A percentile compares a stretch with the other conserved stretches of the same genome.
Evolutionary conservation across 1,140 invertebrate species (phyloP).

Genomic region (Idris sp.): DNA sequence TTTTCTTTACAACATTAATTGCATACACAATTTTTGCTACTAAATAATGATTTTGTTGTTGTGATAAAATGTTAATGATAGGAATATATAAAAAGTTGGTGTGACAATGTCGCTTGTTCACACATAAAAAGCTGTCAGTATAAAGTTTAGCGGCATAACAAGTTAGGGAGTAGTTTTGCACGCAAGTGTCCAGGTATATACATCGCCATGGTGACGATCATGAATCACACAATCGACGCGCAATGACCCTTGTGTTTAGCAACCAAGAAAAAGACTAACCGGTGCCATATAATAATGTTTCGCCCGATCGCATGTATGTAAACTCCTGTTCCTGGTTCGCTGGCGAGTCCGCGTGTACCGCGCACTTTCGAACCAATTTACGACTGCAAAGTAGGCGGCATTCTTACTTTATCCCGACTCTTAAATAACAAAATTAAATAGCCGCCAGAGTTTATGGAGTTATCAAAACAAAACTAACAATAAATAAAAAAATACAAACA

Average conservation of each 20-base stretch:
- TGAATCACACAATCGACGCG: slow-evolving; percentile 71
- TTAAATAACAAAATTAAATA: slow-evolving; percentile 19
- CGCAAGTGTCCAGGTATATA: slow-evolving; percentile 34
- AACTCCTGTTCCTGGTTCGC: slow-evolving; percentile 31
- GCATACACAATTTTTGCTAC: no score
- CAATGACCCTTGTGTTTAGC: slow-evolving; percentile 65
- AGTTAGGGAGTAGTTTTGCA: slow-evolving; percentile 10
- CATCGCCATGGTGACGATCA: slow-evolving; percentile 65
- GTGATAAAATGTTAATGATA: no score
- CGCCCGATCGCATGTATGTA: slow-evolving; percentile 32
- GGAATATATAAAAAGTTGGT: slow-evolving; percentile 16
- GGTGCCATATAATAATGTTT: slow-evolving; percentile 68
- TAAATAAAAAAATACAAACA: no score
- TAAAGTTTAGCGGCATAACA: slow-evolving; percentile 46
- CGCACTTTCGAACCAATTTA: slow-evolving; percentile 36
- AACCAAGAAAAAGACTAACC: slow-evolving; percentile 62
- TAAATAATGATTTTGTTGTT: no score
- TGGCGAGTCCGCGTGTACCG: slow-evolving; percentile 23
- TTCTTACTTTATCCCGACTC: slow-evolving; percentile 33
- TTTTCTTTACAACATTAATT: no score
- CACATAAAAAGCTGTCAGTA: slow-evolving; percentile 41
- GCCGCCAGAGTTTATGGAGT: background rate
- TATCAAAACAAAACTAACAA: no score
- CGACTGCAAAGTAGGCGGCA: slow-evolving; percentile 24
- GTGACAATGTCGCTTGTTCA: slow-evolving; percentile 37